Conservation (phyloP, 2,888 invertebrate species). For the Lordiphosa fenestrarum region DNA sequence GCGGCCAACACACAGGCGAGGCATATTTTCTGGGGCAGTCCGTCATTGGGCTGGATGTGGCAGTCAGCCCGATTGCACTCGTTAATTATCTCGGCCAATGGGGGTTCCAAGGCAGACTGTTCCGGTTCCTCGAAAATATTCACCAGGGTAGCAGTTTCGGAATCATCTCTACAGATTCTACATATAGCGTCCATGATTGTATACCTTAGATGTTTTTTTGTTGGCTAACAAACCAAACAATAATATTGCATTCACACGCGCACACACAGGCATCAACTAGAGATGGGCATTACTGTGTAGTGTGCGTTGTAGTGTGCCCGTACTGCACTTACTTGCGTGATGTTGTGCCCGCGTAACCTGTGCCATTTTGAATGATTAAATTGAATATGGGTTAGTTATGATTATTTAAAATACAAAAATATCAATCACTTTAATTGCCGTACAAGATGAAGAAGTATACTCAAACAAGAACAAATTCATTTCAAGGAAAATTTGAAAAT, state of each 20-base stretch:
- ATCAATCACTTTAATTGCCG: too few species aligned
- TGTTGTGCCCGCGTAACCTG: background rate
- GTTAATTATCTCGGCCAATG: conserved; percentile 16
- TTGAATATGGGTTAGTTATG: too few species aligned
- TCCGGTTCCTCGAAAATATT: conserved; percentile 15
- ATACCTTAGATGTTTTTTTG: too few species aligned
- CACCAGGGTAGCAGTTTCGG: conserved; percentile 3
- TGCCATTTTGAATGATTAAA: background rate
- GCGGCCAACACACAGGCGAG: conserved; percentile 24
- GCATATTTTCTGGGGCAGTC: conserved; percentile 22
- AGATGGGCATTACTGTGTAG: background rate
- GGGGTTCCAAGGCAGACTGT: background rate
- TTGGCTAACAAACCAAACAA: background rate
- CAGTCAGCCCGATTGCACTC: conserved; percentile 15
- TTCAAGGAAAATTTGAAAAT: too few species aligned
- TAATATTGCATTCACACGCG: too few species aligned
- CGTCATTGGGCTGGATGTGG: conserved; percentile 8
- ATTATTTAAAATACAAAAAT: too few species aligned
- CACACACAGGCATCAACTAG: too few species aligned
- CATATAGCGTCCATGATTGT: conserved; percentile 13
- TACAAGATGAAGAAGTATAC: too few species aligned
- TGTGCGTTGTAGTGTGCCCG: background rate
- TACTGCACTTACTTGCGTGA: background rate
- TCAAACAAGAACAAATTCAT: too few species aligned
- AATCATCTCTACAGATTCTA: conserved; percentile 16